Conservation (phyloP, 2,113 vertebrate species). For the Triplophysa rosa region DNA sequence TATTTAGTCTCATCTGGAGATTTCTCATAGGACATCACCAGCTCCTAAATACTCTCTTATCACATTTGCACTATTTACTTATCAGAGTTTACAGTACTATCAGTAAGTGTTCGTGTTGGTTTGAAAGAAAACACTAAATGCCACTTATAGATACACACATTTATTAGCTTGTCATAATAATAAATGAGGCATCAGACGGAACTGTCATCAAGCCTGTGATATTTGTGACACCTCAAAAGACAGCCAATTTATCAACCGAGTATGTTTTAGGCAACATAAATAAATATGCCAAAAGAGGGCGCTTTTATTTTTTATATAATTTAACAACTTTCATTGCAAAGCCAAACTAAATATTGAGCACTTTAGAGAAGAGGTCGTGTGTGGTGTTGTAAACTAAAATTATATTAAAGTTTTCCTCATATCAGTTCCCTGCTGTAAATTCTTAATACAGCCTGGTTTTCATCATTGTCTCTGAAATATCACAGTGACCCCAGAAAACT, state of each 20-base stretch:
- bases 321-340: not conserved
- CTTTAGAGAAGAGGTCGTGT: constrained; percentile 5
- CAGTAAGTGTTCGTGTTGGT: constrained; percentile 38
- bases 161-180: constrained; percentile 33
- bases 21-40: constrained; percentile 26
- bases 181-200: constrained; percentile 1
- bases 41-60: constrained; percentile 26
- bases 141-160: constrained; percentile 22
- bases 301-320: not conserved
- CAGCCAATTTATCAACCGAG: constrained; percentile 3
- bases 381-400: not conserved
- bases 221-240: not conserved
- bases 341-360: constrained; percentile 26
- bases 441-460: constrained; percentile 1
- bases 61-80: constrained; percentile 24
- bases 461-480: constrained; percentile 2
- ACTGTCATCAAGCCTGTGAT: not conserved
- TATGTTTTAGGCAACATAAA: constrained; percentile 19
- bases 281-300: not conserved
- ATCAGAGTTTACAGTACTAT: not conserved
- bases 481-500: no score
- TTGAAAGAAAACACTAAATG: constrained; percentile 50
- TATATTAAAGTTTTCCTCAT: not conserved
- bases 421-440: constrained; percentile 25
- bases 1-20: constrained; percentile 37